These are phyloP conservation scores for Fragum sueziense DNA, from an alignment of 2,888 invertebrate genomes.

Conservation along the genomic window DNA sequence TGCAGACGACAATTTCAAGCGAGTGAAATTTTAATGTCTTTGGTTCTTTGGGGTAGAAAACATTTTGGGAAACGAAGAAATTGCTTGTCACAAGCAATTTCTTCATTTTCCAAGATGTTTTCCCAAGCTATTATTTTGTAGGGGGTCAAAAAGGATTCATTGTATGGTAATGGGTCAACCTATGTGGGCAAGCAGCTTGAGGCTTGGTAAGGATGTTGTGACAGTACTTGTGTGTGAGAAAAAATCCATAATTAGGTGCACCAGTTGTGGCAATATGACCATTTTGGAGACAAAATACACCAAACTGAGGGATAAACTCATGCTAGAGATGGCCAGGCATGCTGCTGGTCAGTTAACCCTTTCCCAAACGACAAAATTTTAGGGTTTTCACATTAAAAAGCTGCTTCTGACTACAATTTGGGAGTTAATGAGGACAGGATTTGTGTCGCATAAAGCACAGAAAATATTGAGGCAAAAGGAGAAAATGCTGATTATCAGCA, in stretches of 20 bases:
- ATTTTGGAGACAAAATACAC: slow-evolving; percentile 75
- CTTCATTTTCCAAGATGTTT: neutral
- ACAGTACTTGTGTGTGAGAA: too few species aligned
- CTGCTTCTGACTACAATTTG: too few species aligned
- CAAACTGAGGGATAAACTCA: slow-evolving; percentile 69
- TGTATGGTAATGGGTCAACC: neutral
- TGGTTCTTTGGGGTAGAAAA: neutral
- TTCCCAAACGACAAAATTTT: neutral
- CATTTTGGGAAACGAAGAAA: neutral
- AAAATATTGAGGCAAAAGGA: too few species aligned
- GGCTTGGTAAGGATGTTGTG: too few species aligned
- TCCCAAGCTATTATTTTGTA: neutral
- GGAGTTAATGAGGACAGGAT: too few species aligned
- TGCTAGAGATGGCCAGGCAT: slow-evolving; percentile 72
- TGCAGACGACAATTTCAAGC: neutral
- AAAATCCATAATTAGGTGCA: too few species aligned
- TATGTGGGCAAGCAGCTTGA: too few species aligned
- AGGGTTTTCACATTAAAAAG: too few species aligned
- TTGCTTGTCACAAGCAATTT: neutral
- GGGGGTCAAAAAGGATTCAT: neutral
- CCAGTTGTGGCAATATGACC: too few species aligned
- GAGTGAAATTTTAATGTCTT: too few species aligned
- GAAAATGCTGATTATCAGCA: too few species aligned
- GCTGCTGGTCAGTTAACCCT: slow-evolving; percentile 67
- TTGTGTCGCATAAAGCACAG: too few species aligned